Percentiles rank a stretch among this genome's conserved stretches.
These are phyloP conservation scores for Chloropsis cyanopogon DNA, from an alignment of 2,113 vertebrate species.

Conservation along the genomic window DNA sequence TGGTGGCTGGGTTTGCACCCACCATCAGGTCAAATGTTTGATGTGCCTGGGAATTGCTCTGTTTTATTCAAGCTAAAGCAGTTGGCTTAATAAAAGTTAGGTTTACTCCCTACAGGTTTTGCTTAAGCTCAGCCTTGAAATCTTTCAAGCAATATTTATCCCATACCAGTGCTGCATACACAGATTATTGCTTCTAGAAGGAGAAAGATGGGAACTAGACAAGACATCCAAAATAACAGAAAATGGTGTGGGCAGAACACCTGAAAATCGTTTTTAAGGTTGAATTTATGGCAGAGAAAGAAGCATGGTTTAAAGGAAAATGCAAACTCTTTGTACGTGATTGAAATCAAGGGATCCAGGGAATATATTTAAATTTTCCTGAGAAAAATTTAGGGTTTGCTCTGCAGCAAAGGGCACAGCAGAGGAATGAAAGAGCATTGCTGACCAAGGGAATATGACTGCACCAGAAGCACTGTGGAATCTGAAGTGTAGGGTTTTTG, in stretches of 20 bases:
- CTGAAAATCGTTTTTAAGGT: neutral
- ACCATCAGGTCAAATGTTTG: neutral
- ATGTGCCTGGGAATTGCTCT: neutral
- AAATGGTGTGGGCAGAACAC: neutral
- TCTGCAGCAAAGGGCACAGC: neutral
- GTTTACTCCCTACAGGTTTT: neutral
- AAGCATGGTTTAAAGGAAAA: neutral
- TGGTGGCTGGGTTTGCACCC: neutral
- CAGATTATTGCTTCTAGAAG: neutral
- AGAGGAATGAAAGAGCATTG: neutral
- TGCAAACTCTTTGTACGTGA: rapidly evolving
- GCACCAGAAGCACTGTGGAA: neutral
- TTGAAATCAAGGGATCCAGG: neutral
- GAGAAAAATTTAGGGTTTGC: neutral
- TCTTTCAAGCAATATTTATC: neutral
- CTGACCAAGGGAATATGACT: neutral
- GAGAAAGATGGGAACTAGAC: neutral
- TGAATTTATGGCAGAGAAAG: neutral
- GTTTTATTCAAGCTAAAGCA: neutral
- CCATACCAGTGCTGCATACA: neutral
- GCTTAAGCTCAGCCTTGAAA: neutral
- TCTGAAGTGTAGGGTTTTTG: neutral
- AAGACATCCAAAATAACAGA: neutral
- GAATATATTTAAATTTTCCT: neutral
- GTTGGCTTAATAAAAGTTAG: neutral